phyloP scores from a whole-genome alignment of 2,888 invertebrate species.

The Hesperia comma region DNA sequence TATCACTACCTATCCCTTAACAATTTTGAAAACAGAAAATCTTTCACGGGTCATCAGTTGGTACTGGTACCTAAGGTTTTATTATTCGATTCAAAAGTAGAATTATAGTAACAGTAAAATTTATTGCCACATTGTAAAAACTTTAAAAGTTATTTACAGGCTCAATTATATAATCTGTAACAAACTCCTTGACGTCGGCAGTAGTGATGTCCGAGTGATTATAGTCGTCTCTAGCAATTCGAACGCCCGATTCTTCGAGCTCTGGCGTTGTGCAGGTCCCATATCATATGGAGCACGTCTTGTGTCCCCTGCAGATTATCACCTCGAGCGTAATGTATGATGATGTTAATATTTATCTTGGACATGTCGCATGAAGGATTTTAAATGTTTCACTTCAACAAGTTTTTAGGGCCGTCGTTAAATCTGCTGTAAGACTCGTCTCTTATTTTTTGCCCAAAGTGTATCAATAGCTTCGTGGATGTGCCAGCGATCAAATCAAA shows the following conservation, averaged over 20 bases:
- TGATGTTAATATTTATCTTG: constrained; percentile 42
- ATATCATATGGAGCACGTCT: constrained; percentile 47
- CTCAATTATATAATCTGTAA: constrained; percentile 45
- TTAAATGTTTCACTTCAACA: constrained; percentile 37
- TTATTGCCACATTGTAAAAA: not conserved
- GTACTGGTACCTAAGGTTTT: too few relatives aligned
- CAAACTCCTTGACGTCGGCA: constrained; percentile 41
- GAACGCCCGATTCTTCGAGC: too few relatives aligned
- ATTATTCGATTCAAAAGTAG: too few relatives aligned
- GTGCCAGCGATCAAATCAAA: constrained; percentile 42
- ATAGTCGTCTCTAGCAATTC: constrained; percentile 44
- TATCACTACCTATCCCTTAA: too few relatives aligned
- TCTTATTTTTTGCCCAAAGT: constrained; percentile 50
- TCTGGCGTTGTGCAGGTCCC: constrained; percentile 41
- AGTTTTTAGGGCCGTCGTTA: constrained; percentile 45
- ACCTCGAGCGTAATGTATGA: constrained; percentile 45
- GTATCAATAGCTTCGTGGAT: constrained; percentile 48
- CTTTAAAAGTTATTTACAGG: constrained; percentile 37
- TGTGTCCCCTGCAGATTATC: constrained; percentile 45
- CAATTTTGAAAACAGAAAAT: too few relatives aligned
- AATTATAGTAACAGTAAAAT: not conserved
- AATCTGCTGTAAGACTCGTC: constrained; percentile 45
- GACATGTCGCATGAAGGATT: constrained; percentile 45
- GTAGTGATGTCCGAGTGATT: constrained; percentile 44
- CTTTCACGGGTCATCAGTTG: too few relatives aligned